Conservation (phyloP, 2,888 invertebrate species). For the Leucozona laternaria region DNA sequence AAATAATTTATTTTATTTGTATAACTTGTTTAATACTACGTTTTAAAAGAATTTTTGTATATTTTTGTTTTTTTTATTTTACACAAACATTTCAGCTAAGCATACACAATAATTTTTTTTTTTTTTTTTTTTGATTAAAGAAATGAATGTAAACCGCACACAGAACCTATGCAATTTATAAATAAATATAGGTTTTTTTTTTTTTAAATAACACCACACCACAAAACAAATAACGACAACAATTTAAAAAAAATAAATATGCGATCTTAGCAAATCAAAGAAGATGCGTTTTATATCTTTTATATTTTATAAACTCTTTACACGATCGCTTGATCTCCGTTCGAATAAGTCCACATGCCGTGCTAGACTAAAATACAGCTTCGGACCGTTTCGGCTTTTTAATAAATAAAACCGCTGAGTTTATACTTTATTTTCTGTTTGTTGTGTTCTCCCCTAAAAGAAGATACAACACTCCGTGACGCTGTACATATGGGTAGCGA, state of each 20-base stretch:
- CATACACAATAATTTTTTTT: slow-evolving; percentile 25
- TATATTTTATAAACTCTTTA: slow-evolving; percentile 4
- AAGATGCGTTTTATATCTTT: slow-evolving; percentile 30
- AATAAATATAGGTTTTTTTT: slow-evolving; percentile 46
- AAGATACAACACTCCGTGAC: slow-evolving; percentile 25
- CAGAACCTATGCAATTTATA: slow-evolving; percentile 18
- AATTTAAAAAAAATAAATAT: background rate
- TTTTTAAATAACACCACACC: slow-evolving; percentile 30
- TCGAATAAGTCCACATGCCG: slow-evolving; percentile 80
- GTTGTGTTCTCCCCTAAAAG: slow-evolving; percentile 80
- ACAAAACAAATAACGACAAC: slow-evolving; percentile 19
- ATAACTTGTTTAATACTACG: slow-evolving; percentile 3
- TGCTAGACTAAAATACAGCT: slow-evolving; percentile 80
- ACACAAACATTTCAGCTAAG: slow-evolving; percentile 24
- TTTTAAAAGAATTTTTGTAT: background rate
- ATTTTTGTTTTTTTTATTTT: background rate
- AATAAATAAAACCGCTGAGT: slow-evolving; percentile 72
- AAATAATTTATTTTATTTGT: background rate
- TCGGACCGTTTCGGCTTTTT: slow-evolving; percentile 80
- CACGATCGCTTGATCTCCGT: slow-evolving; percentile 56
- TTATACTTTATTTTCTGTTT: slow-evolving; percentile 49
- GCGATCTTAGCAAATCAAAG: slow-evolving; percentile 35
- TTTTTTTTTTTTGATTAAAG: slow-evolving; percentile 22
- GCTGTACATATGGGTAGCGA: slow-evolving; percentile 1
- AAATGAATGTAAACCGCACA: slow-evolving; percentile 39